Evolutionary conservation across 2,797 vertebrate genomes (phyloP).

Genomic region (Pangasius krempfi): DNA sequence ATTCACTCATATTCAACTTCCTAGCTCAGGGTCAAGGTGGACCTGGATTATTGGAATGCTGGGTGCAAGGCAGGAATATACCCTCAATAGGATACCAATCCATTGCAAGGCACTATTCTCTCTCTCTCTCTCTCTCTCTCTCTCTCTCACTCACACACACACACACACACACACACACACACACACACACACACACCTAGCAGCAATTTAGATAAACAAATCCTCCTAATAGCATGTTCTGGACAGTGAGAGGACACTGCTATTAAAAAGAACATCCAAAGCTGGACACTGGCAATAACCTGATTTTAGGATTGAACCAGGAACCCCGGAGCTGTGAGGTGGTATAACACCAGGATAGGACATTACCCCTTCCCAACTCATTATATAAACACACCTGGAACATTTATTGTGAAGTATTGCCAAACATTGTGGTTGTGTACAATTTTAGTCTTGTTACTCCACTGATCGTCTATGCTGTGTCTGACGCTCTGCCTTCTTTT

Average conservation of each 20-base stretch:
- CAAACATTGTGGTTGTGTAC: background rate
- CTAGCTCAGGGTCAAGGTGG: background rate
- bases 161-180: background rate
- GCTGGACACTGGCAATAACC: background rate
- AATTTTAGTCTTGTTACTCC: background rate
- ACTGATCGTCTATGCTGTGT: background rate
- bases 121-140: too few relatives aligned
- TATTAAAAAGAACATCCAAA: background rate
- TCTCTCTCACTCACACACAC: too few relatives aligned
- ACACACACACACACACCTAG: background rate
- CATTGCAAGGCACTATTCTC: too few relatives aligned
- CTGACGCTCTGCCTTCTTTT: background rate
- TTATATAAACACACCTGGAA: background rate
- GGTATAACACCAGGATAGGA: background rate
- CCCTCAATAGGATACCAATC: too few relatives aligned
- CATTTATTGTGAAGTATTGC: background rate
- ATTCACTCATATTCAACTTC: background rate
- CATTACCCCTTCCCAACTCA: background rate
- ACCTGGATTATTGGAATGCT: too few relatives aligned
- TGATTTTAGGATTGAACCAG: background rate
- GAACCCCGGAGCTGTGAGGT: background rate
- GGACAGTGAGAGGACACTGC: background rate
- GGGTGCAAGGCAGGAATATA: too few relatives aligned
- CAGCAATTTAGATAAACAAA: background rate
- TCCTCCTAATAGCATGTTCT: background rate